Percentiles rank a stretch among this genome's conserved stretches.
phyloP scores from a whole-genome alignment of 2,888 invertebrate species.

The Callyntrura guangdongensis region DNA sequence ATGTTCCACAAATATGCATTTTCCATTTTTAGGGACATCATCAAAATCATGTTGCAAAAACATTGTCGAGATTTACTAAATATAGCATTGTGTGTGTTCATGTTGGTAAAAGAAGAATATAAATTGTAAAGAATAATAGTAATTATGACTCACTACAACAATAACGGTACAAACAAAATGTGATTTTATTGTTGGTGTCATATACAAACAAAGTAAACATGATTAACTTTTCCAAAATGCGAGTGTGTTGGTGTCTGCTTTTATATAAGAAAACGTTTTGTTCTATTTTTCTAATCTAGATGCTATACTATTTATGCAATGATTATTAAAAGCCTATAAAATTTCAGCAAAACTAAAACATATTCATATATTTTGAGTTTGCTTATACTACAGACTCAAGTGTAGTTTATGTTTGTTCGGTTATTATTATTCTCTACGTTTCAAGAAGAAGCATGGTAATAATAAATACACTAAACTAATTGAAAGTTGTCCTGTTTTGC shows the following conservation, averaged over 20 bases:
- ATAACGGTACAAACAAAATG: slow-evolving; percentile 10
- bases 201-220: not conserved
- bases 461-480: slow-evolving; percentile 1
- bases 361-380: not conserved
- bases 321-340: slow-evolving; percentile 60
- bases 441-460: slow-evolving; percentile 41
- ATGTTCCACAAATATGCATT: slow-evolving; percentile 23
- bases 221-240: not conserved
- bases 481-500: slow-evolving; percentile 17
- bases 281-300: slow-evolving; percentile 24
- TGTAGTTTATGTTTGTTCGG: slow-evolving; percentile 66
- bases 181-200: slow-evolving; percentile 37
- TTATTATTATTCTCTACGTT: slow-evolving; percentile 49
- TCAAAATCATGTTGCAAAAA: slow-evolving; percentile 57
- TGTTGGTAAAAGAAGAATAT: slow-evolving; percentile 2
- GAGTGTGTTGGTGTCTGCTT: slow-evolving; percentile 41
- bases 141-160: not conserved
- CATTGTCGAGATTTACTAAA: not conserved
- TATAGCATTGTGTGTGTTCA: slow-evolving; percentile 35
- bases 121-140: not conserved
- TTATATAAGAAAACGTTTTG: not conserved
- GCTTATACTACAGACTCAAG: slow-evolving; percentile 77
- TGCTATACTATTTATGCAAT: slow-evolving; percentile 34
- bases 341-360: slow-evolving; percentile 64
- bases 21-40: not conserved